Evolutionary conservation across 2,113 vertebrate genomes (phyloP).

Genomic region (Notarius quadriscutis): DNA sequence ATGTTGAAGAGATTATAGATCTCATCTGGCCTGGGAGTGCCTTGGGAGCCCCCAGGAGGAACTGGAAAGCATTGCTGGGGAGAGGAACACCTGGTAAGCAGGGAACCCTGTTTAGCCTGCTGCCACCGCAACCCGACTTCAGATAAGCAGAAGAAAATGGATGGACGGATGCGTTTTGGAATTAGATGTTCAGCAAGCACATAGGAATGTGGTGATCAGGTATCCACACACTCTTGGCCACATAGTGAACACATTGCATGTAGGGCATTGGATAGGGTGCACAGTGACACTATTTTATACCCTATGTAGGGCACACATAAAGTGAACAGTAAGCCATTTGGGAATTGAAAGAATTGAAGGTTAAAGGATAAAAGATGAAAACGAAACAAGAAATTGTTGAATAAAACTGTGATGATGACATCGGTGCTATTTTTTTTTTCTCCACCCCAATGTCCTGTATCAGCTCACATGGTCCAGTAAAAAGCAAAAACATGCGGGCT

Average conservation of each 20-base stretch:
- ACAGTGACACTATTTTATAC: neutral
- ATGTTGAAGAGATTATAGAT: no score
- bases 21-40: no score
- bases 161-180: neutral
- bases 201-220: neutral
- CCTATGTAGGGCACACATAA: neutral
- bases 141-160: no score
- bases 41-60: no score
- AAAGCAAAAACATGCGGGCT: neutral
- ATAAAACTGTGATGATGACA: neutral
- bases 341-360: neutral
- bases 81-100: no score
- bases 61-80: no score
- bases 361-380: neutral
- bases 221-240: no score
- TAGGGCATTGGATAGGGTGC: neutral
- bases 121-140: no score
- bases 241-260: neutral
- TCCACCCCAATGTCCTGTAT: neutral
- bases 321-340: neutral
- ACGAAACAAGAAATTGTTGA: neutral
- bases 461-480: neutral
- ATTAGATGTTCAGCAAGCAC: neutral
- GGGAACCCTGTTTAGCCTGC: no score
- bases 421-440: neutral